These are phyloP conservation scores for Villa cingulata DNA, from an alignment of 2,888 invertebrate species.

Conservation along the genomic window DNA sequence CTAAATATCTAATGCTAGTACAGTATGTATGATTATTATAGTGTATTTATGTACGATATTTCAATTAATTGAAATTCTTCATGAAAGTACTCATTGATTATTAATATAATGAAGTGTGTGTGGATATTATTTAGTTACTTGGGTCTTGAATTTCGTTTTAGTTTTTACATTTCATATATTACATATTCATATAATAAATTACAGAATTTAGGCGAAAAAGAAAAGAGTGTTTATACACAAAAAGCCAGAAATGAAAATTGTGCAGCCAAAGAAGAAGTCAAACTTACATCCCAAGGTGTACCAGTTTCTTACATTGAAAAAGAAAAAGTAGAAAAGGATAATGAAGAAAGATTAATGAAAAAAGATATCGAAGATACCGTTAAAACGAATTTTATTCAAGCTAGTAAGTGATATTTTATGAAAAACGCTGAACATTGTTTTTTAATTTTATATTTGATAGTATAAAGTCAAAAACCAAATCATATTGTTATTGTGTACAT, in stretches of 20 bases:
- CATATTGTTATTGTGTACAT: too few relatives aligned
- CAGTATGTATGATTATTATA: too few relatives aligned
- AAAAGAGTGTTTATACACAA: neutral
- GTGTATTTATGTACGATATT: too few relatives aligned
- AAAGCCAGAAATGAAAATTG: neutral
- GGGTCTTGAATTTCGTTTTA: too few relatives aligned
- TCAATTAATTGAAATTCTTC: too few relatives aligned
- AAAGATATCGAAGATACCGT: conserved; percentile 24
- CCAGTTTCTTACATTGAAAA: conserved; percentile 18
- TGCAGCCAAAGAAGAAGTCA: conserved; percentile 11
- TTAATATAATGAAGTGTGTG: too few relatives aligned
- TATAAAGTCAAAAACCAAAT: too few relatives aligned
- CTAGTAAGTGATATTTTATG: conserved; percentile 18
- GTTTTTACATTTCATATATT: too few relatives aligned
- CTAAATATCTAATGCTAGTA: conserved; percentile 24
- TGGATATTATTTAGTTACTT: too few relatives aligned
- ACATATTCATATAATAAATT: too few relatives aligned
- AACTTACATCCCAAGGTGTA: conserved; percentile 23
- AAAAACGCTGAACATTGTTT: neutral
- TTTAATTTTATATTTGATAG: neutral
- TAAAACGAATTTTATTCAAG: conserved; percentile 15
- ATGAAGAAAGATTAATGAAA: conserved; percentile 21
- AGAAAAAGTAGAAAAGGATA: conserved; percentile 17
- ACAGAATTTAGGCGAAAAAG: neutral
- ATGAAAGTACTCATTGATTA: too few relatives aligned